phyloP scores from a whole-genome alignment of 2,113 vertebrate genomes.

The Rallus limicola region DNA sequence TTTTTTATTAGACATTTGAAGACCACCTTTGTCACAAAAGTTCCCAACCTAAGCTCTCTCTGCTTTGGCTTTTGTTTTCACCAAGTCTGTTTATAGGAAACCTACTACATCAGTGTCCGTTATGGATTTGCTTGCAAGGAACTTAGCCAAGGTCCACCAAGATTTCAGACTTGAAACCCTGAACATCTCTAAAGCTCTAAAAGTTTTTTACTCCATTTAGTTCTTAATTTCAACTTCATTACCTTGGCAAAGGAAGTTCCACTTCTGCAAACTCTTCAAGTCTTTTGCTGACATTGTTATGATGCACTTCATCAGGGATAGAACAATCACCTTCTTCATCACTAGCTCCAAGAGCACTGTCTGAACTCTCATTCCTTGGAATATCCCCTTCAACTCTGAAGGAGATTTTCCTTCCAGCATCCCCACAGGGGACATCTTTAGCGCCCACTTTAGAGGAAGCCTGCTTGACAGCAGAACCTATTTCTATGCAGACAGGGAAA shows the following conservation, averaged over 20 bases:
- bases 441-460: conserved; percentile 1
- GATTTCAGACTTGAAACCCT: background rate
- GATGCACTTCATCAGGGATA: background rate
- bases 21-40: background rate
- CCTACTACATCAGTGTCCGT: background rate
- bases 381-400: conserved; percentile 76
- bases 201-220: background rate
- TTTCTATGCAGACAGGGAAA: background rate
- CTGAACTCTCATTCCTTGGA: conserved; percentile 83
- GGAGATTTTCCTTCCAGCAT: conserved; percentile 40
- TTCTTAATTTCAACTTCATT: background rate
- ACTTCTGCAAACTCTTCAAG: conserved; percentile 69
- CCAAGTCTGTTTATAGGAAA: background rate
- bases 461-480: conserved; percentile 12
- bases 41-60: background rate
- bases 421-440: conserved; percentile 73
- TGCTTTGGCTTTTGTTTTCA: background rate
- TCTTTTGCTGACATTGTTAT: background rate
- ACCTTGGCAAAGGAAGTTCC: conserved; percentile 86
- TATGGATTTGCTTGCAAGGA: background rate
- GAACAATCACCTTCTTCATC: conserved; percentile 76
- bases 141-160: background rate
- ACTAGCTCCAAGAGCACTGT: conserved; percentile 86
- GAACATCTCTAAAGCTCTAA: background rate
- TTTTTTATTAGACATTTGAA: background rate